These are phyloP conservation scores for Sebastes trivittatus DNA, from an alignment of 2,797 vertebrate genomes.

Conservation along the genomic window DNA sequence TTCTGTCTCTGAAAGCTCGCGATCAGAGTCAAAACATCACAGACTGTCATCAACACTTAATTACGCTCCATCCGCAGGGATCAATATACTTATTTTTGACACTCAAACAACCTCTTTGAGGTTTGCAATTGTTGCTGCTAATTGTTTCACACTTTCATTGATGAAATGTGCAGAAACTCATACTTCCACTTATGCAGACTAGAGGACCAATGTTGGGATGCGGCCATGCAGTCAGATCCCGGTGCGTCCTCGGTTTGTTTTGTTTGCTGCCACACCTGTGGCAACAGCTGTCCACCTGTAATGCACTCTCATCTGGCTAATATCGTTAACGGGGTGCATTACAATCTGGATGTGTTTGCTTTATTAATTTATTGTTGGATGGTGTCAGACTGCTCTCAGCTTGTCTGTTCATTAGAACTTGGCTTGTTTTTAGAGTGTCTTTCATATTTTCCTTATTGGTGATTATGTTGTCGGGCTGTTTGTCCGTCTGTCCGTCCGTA, in stretches of 20 bases:
- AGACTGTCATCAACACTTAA: neutral
- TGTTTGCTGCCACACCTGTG: conserved; percentile 24
- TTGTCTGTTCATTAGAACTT: neutral
- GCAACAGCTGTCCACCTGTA: conserved; percentile 34
- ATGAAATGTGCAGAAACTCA: neutral
- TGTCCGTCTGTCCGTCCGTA: neutral
- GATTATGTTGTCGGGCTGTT: neutral
- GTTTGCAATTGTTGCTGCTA: neutral
- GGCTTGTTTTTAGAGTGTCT: neutral
- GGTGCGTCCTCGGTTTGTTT: neutral
- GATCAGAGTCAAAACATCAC: neutral
- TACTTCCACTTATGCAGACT: neutral
- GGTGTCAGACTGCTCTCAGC: neutral
- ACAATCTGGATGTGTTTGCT: conserved; percentile 26
- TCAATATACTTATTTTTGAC: neutral
- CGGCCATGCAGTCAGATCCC: neutral
- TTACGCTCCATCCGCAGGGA: neutral
- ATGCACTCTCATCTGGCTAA: conserved; percentile 10
- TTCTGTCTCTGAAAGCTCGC: neutral
- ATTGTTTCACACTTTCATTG: neutral
- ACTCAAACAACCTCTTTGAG: neutral
- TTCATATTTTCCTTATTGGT: neutral
- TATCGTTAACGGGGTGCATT: neutral
- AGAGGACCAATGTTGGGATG: neutral
- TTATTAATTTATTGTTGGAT: conserved; percentile 10